These are phyloP conservation scores for Plestiodon gilberti DNA, from an alignment of 2,113 vertebrate species.

Conservation along the genomic window DNA sequence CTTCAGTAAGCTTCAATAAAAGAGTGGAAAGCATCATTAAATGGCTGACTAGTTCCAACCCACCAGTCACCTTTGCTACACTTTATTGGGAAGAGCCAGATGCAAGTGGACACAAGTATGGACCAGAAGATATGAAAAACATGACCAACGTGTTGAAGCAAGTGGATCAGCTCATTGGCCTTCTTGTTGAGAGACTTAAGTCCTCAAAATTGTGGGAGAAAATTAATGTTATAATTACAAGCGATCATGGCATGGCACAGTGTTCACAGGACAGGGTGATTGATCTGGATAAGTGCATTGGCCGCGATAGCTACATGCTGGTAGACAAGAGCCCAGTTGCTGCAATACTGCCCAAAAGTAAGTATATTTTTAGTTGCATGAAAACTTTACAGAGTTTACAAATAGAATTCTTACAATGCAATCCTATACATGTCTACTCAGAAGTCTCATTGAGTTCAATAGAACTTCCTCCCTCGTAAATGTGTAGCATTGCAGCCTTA, in stretches of 20 bases:
- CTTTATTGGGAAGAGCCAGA: constrained; percentile 97
- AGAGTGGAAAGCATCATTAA: constrained; percentile 78
- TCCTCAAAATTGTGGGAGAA: constrained; percentile 82
- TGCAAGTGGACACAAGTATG: constrained; percentile 83
- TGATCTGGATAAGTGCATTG: constrained; percentile 82
- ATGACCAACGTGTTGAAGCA: constrained; percentile 82
- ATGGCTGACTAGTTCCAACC: constrained; percentile 79
- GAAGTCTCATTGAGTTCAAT: too few species aligned
- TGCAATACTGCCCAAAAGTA: constrained; percentile 87
- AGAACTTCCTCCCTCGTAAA: too few species aligned
- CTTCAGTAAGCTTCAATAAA: constrained; percentile 77
- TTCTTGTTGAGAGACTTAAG: constrained; percentile 82
- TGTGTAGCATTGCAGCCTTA: too few species aligned
- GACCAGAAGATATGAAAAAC: constrained; percentile 81
- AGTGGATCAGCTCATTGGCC: constrained; percentile 85
- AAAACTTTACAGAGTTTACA: not conserved
- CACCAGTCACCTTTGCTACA: constrained; percentile 81
- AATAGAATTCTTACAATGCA: not conserved
- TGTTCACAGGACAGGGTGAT: constrained; percentile 87
- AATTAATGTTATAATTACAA: constrained; percentile 90
- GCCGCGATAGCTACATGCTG: constrained; percentile 76
- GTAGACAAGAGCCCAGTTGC: constrained; percentile 85
- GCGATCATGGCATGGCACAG: constrained; percentile 97
- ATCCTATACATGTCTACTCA: too few species aligned
- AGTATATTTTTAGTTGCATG: constrained; percentile 50